phyloP scores from a whole-genome alignment of 2,113 vertebrate genomes.

The Podocnemis expansa region DNA sequence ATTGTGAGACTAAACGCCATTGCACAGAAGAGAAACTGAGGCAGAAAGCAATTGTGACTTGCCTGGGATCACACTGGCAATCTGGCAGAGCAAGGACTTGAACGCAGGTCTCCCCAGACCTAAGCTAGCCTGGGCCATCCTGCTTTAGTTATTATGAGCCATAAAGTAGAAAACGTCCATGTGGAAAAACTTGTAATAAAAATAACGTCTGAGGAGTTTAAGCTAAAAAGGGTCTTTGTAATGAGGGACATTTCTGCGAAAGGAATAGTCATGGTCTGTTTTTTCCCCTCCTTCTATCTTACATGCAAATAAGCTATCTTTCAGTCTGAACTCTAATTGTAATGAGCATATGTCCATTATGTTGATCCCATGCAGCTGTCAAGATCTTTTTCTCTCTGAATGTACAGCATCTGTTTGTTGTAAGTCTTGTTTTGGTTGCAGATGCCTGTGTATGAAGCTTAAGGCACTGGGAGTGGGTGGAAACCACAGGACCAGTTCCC shows the following conservation, averaged over 20 bases:
- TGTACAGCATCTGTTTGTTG: slow-evolving; percentile 64
- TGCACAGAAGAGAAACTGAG: background rate
- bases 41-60: background rate
- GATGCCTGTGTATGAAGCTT: slow-evolving; percentile 43
- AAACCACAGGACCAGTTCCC: background rate
- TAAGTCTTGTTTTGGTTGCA: slow-evolving; percentile 38
- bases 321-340: background rate
- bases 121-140: background rate
- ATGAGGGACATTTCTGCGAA: background rate
- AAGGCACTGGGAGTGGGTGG: slow-evolving; percentile 58
- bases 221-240: background rate
- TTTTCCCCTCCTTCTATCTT: background rate
- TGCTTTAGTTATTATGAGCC: background rate
- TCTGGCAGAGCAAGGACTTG: background rate
- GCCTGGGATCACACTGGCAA: background rate
- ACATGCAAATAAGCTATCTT: accelerated
- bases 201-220: background rate
- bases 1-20: background rate
- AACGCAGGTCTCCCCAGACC: accelerated
- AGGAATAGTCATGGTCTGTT: background rate
- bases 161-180: background rate
- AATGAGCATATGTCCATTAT: background rate
- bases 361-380: slow-evolving; percentile 29
- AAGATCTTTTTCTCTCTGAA: slow-evolving; percentile 45
- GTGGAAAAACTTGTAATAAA: background rate